A percentile compares a stretch with the other conserved stretches of the same genome.
Evolutionary conservation across 2,888 invertebrate species (phyloP).

Genomic region (Leistus spinibarbis): DNA sequence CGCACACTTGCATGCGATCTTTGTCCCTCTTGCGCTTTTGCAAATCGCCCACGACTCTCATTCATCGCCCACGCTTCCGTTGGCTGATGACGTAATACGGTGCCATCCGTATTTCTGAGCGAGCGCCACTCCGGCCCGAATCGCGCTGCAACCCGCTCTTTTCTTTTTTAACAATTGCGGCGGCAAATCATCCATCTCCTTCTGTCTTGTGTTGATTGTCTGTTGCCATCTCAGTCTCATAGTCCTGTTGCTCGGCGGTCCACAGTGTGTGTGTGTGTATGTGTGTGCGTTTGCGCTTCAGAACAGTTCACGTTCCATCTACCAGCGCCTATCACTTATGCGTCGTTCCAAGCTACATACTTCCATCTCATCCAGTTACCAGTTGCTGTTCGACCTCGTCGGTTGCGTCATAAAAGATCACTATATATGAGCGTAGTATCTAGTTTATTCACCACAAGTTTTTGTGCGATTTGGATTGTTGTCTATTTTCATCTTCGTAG

Average conservation of each 20-base stretch:
- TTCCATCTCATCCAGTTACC: conserved; percentile 30
- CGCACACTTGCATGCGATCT: not conserved
- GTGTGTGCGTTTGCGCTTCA: not conserved
- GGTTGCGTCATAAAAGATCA: not conserved
- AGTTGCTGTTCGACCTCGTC: conserved; percentile 29
- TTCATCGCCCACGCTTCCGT: conserved; percentile 59
- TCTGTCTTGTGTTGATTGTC: not conserved
- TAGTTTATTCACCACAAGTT: too few species aligned
- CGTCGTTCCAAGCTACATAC: conserved; percentile 1
- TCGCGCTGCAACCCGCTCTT: conserved; percentile 27
- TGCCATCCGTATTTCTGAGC: conserved; percentile 58
- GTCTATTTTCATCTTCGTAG: not conserved
- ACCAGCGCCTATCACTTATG: conserved; percentile 1
- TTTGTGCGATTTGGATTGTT: not conserved
- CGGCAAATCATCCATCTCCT: not conserved
- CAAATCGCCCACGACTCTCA: conserved; percentile 55
- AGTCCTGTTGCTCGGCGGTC: not conserved
- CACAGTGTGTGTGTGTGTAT: not conserved
- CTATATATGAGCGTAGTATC: not conserved
- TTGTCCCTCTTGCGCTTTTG: conserved; percentile 22
- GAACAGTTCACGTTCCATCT: not conserved
- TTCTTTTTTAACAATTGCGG: conserved; percentile 11
- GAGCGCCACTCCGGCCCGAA: conserved; percentile 49
- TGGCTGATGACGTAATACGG: conserved; percentile 64
- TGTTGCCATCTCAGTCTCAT: not conserved